Conservation (phyloP, 2,888 invertebrate genomes). For the Bimastos eiseni region DNA sequence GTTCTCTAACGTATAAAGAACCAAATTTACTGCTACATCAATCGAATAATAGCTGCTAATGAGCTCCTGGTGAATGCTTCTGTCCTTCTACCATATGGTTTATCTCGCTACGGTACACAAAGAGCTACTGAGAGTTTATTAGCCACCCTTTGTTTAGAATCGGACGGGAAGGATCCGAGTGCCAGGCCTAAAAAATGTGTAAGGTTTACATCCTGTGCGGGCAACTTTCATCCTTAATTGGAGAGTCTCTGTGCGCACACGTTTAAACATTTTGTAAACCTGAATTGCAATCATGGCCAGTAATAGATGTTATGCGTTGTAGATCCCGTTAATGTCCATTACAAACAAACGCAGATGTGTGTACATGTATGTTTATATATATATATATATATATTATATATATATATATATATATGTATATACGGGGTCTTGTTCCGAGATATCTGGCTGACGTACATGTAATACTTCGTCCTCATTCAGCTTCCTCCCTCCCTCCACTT, state of each 20-base stretch:
- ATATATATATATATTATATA: not conserved
- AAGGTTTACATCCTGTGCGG: not conserved
- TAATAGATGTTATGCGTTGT: not conserved
- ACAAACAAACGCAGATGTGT: not conserved
- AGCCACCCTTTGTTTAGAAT: not conserved
- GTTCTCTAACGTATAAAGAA: not conserved
- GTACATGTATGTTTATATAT: not conserved
- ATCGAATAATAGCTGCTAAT: not conserved
- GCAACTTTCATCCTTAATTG: not conserved
- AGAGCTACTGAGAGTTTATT: not conserved
- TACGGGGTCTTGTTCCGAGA: too few species aligned
- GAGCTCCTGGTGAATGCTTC: not conserved
- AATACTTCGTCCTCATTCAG: too few species aligned
- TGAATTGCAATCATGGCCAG: not conserved
- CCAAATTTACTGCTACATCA: not conserved
- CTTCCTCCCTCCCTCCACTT: too few species aligned
- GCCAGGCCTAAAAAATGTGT: not conserved
- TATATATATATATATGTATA: too few species aligned
- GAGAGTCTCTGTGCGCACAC: not conserved
- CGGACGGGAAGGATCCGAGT: not conserved
- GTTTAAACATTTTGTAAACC: too few species aligned
- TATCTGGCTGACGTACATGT: too few species aligned
- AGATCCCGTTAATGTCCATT: not conserved
- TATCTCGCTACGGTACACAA: not conserved
- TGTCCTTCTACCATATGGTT: not conserved